Evolutionary conservation across 2,113 vertebrate species (phyloP).

Genomic region (Tursiops truncatus): DNA sequence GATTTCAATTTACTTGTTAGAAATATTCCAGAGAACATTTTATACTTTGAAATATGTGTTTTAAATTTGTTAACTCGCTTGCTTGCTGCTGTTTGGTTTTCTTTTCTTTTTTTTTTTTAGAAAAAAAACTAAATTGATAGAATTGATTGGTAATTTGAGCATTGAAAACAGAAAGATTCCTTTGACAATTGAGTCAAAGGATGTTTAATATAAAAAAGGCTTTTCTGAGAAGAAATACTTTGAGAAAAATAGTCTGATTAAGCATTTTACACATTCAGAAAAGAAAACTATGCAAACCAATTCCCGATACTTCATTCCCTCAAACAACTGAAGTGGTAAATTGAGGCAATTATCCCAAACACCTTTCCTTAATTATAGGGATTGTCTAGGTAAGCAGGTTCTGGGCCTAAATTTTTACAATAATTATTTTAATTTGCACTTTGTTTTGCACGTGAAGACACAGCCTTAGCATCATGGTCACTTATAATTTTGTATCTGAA

Average conservation of each 20-base stretch:
- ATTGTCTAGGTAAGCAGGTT: conserved; percentile 4
- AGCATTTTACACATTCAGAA: background rate
- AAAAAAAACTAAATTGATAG: background rate
- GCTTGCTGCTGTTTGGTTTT: background rate
- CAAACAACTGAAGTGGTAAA: conserved; percentile 25
- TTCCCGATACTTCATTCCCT: background rate
- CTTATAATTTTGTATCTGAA: conserved; percentile 14
- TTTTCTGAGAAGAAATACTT: background rate
- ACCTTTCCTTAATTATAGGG: conserved; percentile 36
- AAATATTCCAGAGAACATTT: background rate
- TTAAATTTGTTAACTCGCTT: background rate
- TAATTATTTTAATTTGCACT: conserved; percentile 4
- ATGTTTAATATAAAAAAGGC: background rate
- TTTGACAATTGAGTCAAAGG: background rate
- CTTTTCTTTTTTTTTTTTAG: background rate
- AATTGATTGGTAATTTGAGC: background rate
- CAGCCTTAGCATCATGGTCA: background rate
- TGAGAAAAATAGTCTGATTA: background rate
- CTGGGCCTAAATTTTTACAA: background rate
- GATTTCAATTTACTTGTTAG: background rate
- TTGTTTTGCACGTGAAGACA: conserved; percentile 26
- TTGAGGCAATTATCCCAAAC: conserved; percentile 11
- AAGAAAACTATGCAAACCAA: background rate
- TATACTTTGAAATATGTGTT: background rate
- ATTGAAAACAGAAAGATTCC: background rate